phyloP scores from a whole-genome alignment of 2,888 invertebrate genomes.

The Caenorhabditis virilis region DNA sequence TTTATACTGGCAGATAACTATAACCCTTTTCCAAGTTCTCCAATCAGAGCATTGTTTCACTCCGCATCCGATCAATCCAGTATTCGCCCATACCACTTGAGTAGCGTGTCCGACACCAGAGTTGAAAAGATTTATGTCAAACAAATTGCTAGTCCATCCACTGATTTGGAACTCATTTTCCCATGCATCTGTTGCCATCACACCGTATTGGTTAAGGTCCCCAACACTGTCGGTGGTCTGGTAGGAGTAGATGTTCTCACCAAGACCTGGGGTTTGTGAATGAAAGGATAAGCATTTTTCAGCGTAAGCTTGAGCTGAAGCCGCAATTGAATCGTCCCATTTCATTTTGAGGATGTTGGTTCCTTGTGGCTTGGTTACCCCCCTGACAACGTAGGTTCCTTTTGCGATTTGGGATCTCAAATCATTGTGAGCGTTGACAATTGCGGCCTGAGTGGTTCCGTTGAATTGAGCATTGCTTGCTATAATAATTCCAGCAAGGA shows the following conservation, averaged over 20 bases:
- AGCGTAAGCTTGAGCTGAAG: too few species aligned
- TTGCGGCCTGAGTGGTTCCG: too few species aligned
- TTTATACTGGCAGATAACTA: constrained; percentile 33
- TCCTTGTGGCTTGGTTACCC: too few species aligned
- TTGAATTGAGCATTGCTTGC: too few species aligned
- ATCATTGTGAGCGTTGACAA: too few species aligned
- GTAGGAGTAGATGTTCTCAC: constrained; percentile 11
- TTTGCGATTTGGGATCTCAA: too few species aligned
- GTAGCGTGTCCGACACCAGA: constrained; percentile 32
- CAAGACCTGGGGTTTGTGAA: constrained; percentile 2
- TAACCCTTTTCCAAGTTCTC: too few species aligned
- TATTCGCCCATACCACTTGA: too few species aligned
- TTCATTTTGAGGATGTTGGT: too few species aligned
- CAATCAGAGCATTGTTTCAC: constrained; percentile 20
- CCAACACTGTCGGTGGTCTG: constrained; percentile 10
- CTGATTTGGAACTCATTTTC: constrained; percentile 25
- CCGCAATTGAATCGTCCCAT: background rate
- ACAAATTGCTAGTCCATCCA: constrained; percentile 14
- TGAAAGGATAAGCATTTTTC: constrained; percentile 6
- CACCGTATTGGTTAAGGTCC: constrained; percentile 20
- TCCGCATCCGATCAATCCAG: constrained; percentile 39
- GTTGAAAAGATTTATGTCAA: constrained; percentile 13
- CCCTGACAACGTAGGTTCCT: too few species aligned
- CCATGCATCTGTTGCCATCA: constrained; percentile 7
- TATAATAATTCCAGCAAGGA: too few species aligned